Conservation (phyloP, 2,888 invertebrate genomes). For the Drosophila rubida region DNA sequence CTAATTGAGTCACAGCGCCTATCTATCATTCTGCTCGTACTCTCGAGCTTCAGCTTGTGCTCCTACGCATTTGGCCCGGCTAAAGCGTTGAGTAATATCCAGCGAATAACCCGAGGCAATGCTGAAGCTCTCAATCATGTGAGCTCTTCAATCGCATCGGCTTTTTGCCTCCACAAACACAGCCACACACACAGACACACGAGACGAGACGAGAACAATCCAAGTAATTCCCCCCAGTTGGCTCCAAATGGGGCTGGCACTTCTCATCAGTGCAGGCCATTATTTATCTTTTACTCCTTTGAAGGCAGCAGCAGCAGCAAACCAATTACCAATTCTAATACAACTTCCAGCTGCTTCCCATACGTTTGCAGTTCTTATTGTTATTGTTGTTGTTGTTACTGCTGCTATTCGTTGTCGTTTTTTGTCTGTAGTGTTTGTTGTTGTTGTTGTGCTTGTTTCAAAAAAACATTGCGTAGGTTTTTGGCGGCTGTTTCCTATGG, state of each 20-base stretch:
- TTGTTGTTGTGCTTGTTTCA: constrained; percentile 58
- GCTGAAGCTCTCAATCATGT: constrained; percentile 67
- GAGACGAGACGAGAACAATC: constrained; percentile 2
- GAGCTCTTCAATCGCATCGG: constrained; percentile 51
- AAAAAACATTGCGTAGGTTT: constrained; percentile 72
- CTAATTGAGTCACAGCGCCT: constrained; percentile 64
- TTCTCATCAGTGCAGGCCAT: constrained; percentile 67
- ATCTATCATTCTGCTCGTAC: constrained; percentile 57
- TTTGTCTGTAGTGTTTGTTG: constrained; percentile 24
- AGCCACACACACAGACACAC: not conserved
- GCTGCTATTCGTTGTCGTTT: constrained; percentile 12
- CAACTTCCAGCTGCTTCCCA: constrained; percentile 33
- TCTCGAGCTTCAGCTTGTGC: not conserved
- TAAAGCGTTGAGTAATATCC: constrained; percentile 52
- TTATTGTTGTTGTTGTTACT: constrained; percentile 24
- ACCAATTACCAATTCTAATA: constrained; percentile 13
- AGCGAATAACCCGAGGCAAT: constrained; percentile 56
- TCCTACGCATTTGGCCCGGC: constrained; percentile 9
- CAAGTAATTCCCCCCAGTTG: constrained; percentile 28
- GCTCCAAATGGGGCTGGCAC: constrained; percentile 35
- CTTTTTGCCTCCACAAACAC: constrained; percentile 4
- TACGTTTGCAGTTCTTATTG: constrained; percentile 23
- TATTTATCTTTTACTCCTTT: constrained; percentile 77
- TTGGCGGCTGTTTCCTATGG: constrained; percentile 66
- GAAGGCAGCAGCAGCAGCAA: constrained; percentile 39